phyloP scores from a whole-genome alignment of 2,888 invertebrate genomes.

The Quadriops clusia region DNA sequence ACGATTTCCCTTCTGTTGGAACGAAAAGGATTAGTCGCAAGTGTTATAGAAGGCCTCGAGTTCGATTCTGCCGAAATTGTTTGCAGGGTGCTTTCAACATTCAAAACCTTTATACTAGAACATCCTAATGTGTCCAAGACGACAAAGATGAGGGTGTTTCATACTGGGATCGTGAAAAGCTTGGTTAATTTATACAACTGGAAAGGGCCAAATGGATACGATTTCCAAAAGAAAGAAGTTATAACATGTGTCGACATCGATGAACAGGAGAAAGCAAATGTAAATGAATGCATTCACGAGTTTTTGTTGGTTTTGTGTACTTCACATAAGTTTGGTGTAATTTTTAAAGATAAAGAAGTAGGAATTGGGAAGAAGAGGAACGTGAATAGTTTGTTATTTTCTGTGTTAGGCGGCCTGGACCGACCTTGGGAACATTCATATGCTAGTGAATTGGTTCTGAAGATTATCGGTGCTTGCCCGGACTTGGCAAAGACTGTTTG shows the following conservation, averaged over 20 bases:
- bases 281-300: conserved; percentile 49
- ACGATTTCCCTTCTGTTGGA: conserved; percentile 58
- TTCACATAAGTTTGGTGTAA: conserved; percentile 63
- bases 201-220: conserved; percentile 52
- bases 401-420: conserved; percentile 51
- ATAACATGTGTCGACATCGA: conserved; percentile 13
- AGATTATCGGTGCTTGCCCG: conserved; percentile 56
- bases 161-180: conserved; percentile 51
- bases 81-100: conserved; percentile 51
- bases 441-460: conserved; percentile 49
- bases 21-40: conserved; percentile 50
- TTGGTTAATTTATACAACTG: conserved; percentile 61
- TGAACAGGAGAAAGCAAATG: conserved; percentile 38
- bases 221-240: too few relatives aligned
- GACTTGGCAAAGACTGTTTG: conserved; percentile 57
- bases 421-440: conserved; percentile 57
- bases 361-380: conserved; percentile 45
- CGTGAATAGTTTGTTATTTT: conserved; percentile 49
- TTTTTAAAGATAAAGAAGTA: conserved; percentile 56
- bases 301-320: conserved; percentile 65
- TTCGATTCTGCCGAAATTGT: conserved; percentile 57
- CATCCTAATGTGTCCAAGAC: conserved; percentile 57
- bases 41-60: conserved; percentile 51
- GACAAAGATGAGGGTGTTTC: conserved; percentile 59
- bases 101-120: conserved; percentile 57